Conservation (phyloP, 2,888 invertebrate genomes). For the Pilophorus perplexus region DNA sequence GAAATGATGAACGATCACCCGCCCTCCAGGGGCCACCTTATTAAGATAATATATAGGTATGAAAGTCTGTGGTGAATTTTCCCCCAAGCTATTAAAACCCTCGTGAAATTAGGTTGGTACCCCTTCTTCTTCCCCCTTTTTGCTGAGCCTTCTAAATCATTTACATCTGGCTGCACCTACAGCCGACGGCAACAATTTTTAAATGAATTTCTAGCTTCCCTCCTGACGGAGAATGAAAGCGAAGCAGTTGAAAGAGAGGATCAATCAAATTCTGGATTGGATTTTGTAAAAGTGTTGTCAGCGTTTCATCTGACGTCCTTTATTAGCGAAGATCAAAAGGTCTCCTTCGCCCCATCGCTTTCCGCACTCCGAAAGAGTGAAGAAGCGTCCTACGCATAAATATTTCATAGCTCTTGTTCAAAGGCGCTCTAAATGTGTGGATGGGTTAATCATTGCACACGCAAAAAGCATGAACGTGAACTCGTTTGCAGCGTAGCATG, state of each 20-base stretch:
- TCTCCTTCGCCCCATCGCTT: no score
- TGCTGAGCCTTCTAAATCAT: slow-evolving; percentile 24
- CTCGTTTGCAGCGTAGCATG: no score
- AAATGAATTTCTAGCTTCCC: slow-evolving; percentile 28
- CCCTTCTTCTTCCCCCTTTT: slow-evolving; percentile 1
- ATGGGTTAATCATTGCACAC: no score
- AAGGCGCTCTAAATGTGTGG: no score
- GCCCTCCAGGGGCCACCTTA: slow-evolving; percentile 14
- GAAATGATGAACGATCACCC: slow-evolving; percentile 11
- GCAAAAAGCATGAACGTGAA: no score
- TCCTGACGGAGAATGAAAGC: slow-evolving; percentile 8
- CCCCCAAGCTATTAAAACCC: slow-evolving; percentile 19
- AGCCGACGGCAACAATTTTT: slow-evolving; percentile 37
- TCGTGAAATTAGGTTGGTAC: slow-evolving; percentile 11
- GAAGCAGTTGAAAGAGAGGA: slow-evolving; percentile 13
- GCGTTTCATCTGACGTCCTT: slow-evolving; percentile 1
- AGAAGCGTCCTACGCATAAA: no score
- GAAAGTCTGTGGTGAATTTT: slow-evolving; percentile 5
- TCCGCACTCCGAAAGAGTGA: no score
- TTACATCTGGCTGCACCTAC: slow-evolving; percentile 18
- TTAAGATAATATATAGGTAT: slow-evolving; percentile 28
- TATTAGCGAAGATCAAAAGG: slow-evolving; percentile 18
- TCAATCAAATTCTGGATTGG: slow-evolving; percentile 28
- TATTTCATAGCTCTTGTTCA: no score
- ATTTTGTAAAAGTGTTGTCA: slow-evolving; percentile 14